Evolutionary conservation across 2,113 vertebrate genomes (phyloP).

Genomic region (Pimephales promelas): DNA sequence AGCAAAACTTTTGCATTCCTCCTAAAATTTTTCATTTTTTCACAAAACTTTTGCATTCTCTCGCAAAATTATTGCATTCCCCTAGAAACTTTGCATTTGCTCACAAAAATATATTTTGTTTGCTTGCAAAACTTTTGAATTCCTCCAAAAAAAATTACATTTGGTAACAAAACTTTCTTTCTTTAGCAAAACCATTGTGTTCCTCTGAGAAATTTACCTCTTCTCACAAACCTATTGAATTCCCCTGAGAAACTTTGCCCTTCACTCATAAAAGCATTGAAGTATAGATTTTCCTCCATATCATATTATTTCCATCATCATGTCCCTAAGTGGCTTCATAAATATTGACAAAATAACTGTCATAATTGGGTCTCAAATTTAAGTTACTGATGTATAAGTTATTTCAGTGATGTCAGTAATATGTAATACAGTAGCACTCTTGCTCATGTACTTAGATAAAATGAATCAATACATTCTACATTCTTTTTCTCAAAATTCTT

Average conservation of each 20-base stretch:
- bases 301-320: not conserved
- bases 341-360: not conserved
- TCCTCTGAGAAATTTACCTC: not conserved
- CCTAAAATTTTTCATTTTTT: too few relatives aligned
- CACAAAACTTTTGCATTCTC: not conserved
- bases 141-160: too few relatives aligned
- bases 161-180: not conserved
- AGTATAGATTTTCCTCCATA: not conserved
- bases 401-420: not conserved
- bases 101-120: too few relatives aligned
- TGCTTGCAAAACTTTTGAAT: too few relatives aligned
- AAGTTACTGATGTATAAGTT: not conserved
- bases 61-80: not conserved
- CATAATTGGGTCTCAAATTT: not conserved
- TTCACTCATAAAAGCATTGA: not conserved
- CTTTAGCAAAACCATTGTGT: not conserved
- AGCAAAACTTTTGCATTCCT: too few relatives aligned
- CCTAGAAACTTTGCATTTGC: too few relatives aligned
- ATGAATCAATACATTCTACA: conserved; percentile 56
- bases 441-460: conserved; percentile 36
- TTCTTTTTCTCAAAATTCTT: not conserved
- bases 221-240: too few relatives aligned
- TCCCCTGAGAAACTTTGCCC: not conserved
- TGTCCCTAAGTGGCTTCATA: not conserved
- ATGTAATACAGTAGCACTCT: not conserved